These are phyloP conservation scores for Diaperis boleti DNA, from an alignment of 2,888 invertebrate species.

Conservation along the genomic window DNA sequence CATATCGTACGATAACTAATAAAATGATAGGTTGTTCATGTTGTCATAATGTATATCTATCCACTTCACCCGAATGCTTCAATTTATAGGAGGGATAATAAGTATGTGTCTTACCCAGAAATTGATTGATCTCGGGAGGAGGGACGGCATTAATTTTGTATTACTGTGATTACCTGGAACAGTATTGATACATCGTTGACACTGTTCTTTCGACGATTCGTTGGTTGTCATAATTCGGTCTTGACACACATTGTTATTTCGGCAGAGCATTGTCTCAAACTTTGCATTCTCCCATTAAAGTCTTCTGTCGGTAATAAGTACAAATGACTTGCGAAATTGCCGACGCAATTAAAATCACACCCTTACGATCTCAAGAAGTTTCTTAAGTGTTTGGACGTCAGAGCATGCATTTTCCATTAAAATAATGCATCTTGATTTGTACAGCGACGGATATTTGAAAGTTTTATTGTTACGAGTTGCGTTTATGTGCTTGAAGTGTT, in stretches of 20 bases:
- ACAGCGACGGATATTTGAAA: constrained; percentile 3
- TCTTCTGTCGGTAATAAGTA: neutral
- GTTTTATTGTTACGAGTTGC: constrained; percentile 13
- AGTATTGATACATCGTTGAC: no score
- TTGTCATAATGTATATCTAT: no score
- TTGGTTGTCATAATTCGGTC: neutral
- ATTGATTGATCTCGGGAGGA: no score
- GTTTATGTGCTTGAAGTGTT: constrained; percentile 5
- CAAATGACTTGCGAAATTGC: constrained; percentile 12
- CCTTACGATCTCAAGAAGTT: neutral
- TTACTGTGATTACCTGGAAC: no score
- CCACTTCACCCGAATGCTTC: no score
- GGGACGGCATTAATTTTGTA: no score
- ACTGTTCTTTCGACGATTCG: neutral
- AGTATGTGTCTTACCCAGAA: no score
- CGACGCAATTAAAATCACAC: constrained; percentile 5
- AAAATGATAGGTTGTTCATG: no score
- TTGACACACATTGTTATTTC: neutral
- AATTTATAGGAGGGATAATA: no score
- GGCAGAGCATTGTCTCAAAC: neutral
- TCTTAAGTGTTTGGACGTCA: neutral
- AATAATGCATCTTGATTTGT: constrained; percentile 7
- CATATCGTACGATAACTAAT: no score
- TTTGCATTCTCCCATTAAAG: neutral
- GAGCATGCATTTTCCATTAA: constrained; percentile 9